Conservation (phyloP, 2,797 vertebrate genomes). For the Monodelphis domestica region DNA sequence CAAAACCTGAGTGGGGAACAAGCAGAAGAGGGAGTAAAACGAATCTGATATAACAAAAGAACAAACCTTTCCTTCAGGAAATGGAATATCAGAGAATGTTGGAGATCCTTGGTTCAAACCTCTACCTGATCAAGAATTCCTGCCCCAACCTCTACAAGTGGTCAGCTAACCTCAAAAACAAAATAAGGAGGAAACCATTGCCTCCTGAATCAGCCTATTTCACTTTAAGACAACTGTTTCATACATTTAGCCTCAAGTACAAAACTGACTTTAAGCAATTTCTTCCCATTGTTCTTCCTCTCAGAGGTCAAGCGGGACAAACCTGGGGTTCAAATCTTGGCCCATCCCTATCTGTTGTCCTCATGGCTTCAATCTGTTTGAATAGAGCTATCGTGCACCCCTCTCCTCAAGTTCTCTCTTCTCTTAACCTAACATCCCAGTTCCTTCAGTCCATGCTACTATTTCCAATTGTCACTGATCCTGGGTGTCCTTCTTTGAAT, state of each 20-base stretch:
- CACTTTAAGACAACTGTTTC: neutral
- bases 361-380: no score
- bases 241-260: neutral
- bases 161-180: neutral
- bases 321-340: neutral
- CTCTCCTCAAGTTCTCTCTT: neutral
- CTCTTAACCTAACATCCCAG: neutral
- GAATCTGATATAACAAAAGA: neutral
- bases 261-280: neutral
- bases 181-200: neutral
- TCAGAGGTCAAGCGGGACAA: neutral
- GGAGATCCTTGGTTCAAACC: neutral
- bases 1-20: neutral
- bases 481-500: neutral
- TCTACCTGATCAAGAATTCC: neutral
- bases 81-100: neutral
- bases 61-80: neutral
- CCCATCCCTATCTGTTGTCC: neutral
- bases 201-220: neutral
- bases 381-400: no score
- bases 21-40: neutral
- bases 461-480: neutral
- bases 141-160: neutral
- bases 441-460: neutral
- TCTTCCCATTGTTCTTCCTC: neutral